Base-by-base conservation (phyloP, 2,888 invertebrate species). In the Bombyx huttoni region DNA sequence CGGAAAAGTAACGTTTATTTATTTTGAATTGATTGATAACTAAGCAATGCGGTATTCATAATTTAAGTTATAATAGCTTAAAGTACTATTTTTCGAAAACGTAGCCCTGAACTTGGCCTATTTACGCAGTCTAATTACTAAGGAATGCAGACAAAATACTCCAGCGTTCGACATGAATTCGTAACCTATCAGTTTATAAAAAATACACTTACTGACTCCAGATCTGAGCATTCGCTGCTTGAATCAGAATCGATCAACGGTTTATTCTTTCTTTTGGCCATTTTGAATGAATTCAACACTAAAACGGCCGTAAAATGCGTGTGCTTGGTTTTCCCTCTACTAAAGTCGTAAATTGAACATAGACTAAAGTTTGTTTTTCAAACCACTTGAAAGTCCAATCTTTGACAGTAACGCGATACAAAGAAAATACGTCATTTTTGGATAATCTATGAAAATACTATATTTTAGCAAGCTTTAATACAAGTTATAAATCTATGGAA, bases 211-310 rank as follows among this genome's bases (percentile, higher is more conserved):
- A 96, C 96, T 67, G 94, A 94, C 80, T 96, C 95, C 70, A 95
- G 89, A 86, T 96, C 96, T 51, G 94, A 94, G 61, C 92, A 94
- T 65, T 92, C 93, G 78, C 94, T 94, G 78, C 94, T 95, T 54
- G 93, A 93, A 77, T 95, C 94, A 24, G 95, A 94, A 75, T 96
- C 95, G 64, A 95, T 93, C 58, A 95, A 85, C 47, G 94, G 93
- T 75, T 94, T 94, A 78, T 93, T 94, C 81, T 95, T 95, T 62
- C 96, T 90, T 88, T 96, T 96, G 65, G 92, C 94, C 95, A 96
- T 96, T 81, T 68, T 74, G 54, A 53, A 60, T 49, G 60, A 58
- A 53, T 60, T 54, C 54, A 56, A 55, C 58, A 65, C 57, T 60
- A 56, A 64, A 64, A 68, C 56, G 63, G 57, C 58, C 59, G 56